Conservation (phyloP, 2,113 vertebrate genomes). For the Pseudorasbora parva region DNA sequence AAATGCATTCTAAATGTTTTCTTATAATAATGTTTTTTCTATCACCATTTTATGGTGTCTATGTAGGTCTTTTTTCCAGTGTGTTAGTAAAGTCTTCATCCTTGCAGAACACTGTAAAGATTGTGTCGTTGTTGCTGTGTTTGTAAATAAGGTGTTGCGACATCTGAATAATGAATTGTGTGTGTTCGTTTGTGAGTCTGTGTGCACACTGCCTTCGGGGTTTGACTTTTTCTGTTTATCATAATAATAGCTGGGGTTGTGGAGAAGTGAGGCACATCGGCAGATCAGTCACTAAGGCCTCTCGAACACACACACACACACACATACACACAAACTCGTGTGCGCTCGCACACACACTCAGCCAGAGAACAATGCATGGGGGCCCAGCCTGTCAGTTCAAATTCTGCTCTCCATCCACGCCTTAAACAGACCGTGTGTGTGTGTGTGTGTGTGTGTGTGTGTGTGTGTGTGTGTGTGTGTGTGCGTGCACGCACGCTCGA, state of each 20-base stretch:
- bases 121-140: constrained; percentile 35
- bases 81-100: background rate
- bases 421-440: constrained; percentile 40
- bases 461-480: constrained; percentile 35
- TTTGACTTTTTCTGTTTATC: constrained; percentile 52
- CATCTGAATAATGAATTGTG: constrained; percentile 25
- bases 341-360: constrained; percentile 8
- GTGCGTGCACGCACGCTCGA: constrained; percentile 23
- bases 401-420: constrained; percentile 42
- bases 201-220: constrained; percentile 33
- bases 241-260: constrained; percentile 58
- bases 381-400: constrained; percentile 53
- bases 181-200: constrained; percentile 21
- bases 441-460: constrained; percentile 37
- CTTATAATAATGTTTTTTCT: background rate
- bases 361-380: constrained; percentile 47
- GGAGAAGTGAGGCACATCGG: constrained; percentile 42
- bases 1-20: background rate
- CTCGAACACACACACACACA: constrained; percentile 33
- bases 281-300: constrained; percentile 39
- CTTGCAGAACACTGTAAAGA: background rate
- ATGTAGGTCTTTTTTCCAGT: background rate
- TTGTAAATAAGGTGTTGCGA: constrained; percentile 32
- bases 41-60: constrained; percentile 1
- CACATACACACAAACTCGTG: background rate